Base-by-base conservation (phyloP, 2,888 invertebrate genomes). In the Caenorhabditis afra region DNA sequence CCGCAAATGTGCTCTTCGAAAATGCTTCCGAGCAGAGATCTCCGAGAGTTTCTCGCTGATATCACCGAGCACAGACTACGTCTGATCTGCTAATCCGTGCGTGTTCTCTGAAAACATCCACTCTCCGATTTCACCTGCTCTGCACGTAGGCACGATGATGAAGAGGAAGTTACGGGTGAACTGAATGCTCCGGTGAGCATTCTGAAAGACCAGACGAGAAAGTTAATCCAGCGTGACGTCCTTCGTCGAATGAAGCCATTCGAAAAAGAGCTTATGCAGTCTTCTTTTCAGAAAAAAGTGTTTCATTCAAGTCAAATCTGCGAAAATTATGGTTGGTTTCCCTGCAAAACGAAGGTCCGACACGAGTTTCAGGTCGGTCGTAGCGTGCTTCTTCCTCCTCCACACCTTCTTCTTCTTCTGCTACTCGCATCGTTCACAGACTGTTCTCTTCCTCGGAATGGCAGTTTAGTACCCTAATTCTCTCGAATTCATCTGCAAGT, bases 141-240 rank as follows among this genome's bases (percentile, higher is more conserved):
- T 29, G 52, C 52, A 41, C 41, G 58, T 58, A 39, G 14, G 58
- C 58, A 59, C 18, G 11, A 39, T 29, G 29, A 29, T 29, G 29
- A 29, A 29, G 37, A 41, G 57, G 41, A 58, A 58, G 41, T 41
- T 29, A 5, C 29, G 23, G 22, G 20, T 39, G 49, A 58, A 58
- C 16, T n/a, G 29, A 39, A 50, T 59, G 68, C 68, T 35, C 29
- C 39, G 41, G 11, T 68, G 59, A 68, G 50, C 58, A 68, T 29
- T 29, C 29, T 35, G 29, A 59, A 53, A 59, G 50, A 41, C 23
- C 39, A 7, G 29, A n/a, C 16, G 44, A 14, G n/a, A 37, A 67
- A 57, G 55, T 23, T 61, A 61, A 70, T 70, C 61, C 53, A 53
- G 53, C 70, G 70, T 70, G 70, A 70, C 70, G 70, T 70, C 41